These are phyloP conservation scores for Magallana ariakensis DNA, from an alignment of 1,140 invertebrate species.

Conservation along the genomic window DNA sequence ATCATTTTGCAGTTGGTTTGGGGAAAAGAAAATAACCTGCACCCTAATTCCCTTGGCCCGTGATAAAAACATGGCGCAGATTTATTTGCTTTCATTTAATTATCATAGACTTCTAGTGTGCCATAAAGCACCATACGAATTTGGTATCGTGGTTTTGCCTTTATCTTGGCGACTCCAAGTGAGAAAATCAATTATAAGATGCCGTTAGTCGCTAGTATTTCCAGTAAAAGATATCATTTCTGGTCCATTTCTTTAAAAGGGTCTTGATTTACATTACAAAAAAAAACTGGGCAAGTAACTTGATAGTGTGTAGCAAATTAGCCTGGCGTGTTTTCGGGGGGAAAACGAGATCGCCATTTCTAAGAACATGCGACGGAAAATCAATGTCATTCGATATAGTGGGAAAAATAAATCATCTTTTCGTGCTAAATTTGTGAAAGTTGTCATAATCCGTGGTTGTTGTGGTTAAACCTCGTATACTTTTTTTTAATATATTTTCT, in stretches of 20 bases:
- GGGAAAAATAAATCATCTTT: constrained; percentile 29
- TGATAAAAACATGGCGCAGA: not conserved
- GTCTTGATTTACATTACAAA: constrained; percentile 24
- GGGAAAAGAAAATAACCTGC: too few relatives aligned
- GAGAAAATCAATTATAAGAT: constrained; percentile 20
- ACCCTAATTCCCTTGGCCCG: too few relatives aligned
- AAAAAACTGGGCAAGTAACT: constrained; percentile 5
- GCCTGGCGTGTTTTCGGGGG: constrained; percentile 10
- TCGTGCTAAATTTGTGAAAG: constrained; percentile 28
- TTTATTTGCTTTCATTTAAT: constrained; percentile 6
- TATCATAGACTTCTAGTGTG: not conserved
- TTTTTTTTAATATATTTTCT: too few relatives aligned
- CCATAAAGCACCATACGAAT: not conserved
- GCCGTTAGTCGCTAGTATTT: constrained; percentile 20
- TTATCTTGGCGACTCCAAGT: constrained; percentile 7
- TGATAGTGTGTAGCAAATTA: constrained; percentile 29
- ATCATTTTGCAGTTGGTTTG: too few relatives aligned
- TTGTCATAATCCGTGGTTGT: constrained; percentile 13
- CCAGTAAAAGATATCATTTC: constrained; percentile 27
- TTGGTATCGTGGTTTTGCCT: not conserved
- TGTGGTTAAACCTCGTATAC: not conserved
- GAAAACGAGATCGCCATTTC: not conserved
- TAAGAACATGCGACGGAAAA: constrained; percentile 23
- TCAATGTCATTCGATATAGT: constrained; percentile 24
- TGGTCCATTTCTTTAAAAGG: constrained; percentile 31